Percentiles rank a stretch among this genome's conserved stretches.
phyloP scores from a whole-genome alignment of 1,140 invertebrate species.

The Centruroides sculpturatus region DNA sequence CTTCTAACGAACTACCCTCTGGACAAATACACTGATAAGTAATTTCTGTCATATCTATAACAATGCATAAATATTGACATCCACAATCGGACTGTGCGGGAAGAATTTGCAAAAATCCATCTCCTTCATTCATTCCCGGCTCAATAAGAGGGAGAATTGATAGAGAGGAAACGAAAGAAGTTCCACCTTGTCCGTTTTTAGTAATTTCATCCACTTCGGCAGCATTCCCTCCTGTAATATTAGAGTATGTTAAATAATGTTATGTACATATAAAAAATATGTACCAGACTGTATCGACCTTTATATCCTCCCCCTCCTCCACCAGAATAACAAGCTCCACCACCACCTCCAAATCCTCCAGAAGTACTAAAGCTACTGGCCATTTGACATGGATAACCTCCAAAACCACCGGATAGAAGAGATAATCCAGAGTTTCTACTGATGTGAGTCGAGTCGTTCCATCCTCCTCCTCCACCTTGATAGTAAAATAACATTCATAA shows the following conservation, averaged over 20 bases:
- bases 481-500: no score
- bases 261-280: no score
- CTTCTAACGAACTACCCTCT: neutral
- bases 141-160: neutral
- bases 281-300: neutral
- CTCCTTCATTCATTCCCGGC: neutral
- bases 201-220: neutral
- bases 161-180: neutral
- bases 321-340: slow-evolving; percentile 47
- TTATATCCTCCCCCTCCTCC: slow-evolving; percentile 37
- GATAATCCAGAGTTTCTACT: neutral
- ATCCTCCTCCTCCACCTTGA: neutral
- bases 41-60: neutral
- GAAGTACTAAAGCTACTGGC: slow-evolving; percentile 33
- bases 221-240: neutral
- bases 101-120: neutral
- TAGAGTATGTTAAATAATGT: neutral
- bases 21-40: neutral
- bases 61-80: neutral
- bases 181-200: neutral
- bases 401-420: neutral
- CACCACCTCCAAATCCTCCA: slow-evolving; percentile 74
- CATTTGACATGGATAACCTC: neutral
- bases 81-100: neutral
- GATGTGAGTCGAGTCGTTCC: neutral